Evolutionary conservation across 2,113 vertebrate species (phyloP), one percentile per base, ranked within the genome.

Genomic region (Thryonomys swinderianus): DNA sequence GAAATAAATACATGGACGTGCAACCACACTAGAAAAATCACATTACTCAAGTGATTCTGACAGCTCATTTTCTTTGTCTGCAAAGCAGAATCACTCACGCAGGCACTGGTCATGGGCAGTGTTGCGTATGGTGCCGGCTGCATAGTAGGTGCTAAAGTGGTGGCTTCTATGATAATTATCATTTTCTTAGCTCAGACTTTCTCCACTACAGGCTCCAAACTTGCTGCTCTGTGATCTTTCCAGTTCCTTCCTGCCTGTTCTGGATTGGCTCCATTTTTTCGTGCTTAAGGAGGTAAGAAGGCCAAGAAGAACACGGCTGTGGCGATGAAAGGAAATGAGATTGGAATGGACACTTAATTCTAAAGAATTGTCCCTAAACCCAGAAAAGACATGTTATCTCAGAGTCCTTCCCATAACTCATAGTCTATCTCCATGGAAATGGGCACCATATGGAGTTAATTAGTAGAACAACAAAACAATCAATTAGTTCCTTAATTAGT

Each of bases 401-500:
- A 97, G 97, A 97, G 97, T 95, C 96, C 95, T 98, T 98, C 97
- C 98, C 97, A 98, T 99, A 98, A 98, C 98, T 98, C 98, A 98
- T 98, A 97, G 97, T 97, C 97, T 96, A 98, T 98, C 98, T 98
- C 98, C 98, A 98, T 98, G 98, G 98, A 98, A 98, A 98, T 98
- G 98, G 96, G 98, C 98, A 98, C 98, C 98, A 98, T 98, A 98
- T 98, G 98, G 98, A 99, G 98, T 98, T 98, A 98, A 99, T 99
- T 98, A 98, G 98, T 96, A 98, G 98, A 97, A 98, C 98, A 99
- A 98, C 98, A 98, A 98, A 98, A 98, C 98, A 99, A 99, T 98
- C 98, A 99, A 98, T 99, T 99, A 98, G 98, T 98, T 98, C 96
- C 98, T 98, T 98, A 98, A 99, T 99, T 98, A 98, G 98, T 98